A percentile compares a stretch with the other conserved stretches of the same genome.
Evolutionary conservation across 2,797 vertebrate genomes (phyloP).

Genomic region (Sciaenops ocellatus): DNA sequence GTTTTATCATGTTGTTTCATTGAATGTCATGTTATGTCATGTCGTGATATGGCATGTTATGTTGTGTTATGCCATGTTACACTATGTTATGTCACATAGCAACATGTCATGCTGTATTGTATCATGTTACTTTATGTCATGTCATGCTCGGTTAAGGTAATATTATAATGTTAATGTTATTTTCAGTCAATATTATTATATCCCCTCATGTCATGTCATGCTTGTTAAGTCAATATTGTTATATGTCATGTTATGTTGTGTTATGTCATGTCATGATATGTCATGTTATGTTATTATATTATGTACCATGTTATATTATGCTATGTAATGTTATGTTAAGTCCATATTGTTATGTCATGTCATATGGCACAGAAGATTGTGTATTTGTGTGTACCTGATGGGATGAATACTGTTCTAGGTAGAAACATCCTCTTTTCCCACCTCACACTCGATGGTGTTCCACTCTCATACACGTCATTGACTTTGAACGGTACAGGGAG

Average conservation of each 20-base stretch:
- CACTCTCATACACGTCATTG: not conserved
- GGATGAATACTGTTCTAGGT: not conserved
- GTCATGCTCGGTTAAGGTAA: no score
- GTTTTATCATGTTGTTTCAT: not conserved
- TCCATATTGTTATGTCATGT: not conserved
- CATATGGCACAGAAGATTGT: not conserved
- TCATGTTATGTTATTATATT: not conserved
- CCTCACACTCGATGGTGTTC: not conserved
- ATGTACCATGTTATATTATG: not conserved
- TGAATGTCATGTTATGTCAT: no score
- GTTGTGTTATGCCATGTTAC: not conserved
- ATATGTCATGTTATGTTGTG: not conserved
- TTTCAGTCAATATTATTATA: not conserved
- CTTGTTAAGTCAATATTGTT: no score
- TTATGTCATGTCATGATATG: not conserved
- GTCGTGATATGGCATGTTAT: no score
- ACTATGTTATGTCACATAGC: not conserved
- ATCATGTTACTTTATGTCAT: not conserved
- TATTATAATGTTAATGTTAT: not conserved
- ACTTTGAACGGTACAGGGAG: not conserved
- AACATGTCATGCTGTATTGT: no score
- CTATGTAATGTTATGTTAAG: not conserved
- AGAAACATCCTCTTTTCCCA: not conserved
- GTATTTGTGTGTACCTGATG: not conserved
- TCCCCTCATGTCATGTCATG: not conserved